phyloP scores from a whole-genome alignment of 2,888 invertebrate species.

The Polydrusus pterygomalis region DNA sequence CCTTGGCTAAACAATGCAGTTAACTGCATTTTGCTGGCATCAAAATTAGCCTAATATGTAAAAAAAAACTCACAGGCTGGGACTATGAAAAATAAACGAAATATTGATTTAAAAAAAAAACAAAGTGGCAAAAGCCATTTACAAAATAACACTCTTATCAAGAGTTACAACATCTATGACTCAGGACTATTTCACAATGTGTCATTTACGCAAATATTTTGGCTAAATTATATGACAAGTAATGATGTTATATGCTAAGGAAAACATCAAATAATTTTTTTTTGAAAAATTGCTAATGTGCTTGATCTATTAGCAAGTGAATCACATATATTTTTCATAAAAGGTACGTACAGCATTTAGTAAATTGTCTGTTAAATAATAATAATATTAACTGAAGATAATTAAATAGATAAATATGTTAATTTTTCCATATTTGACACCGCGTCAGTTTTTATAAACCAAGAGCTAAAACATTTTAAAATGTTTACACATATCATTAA shows the following conservation, averaged over 20 bases:
- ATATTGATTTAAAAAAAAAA: no score
- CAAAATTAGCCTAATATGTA: no score
- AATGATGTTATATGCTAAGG: constrained; percentile 11
- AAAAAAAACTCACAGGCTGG: no score
- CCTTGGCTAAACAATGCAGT: no score
- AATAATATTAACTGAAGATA: constrained; percentile 2
- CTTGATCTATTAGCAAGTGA: not conserved
- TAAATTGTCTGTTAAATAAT: constrained; percentile 2
- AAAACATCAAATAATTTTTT: not conserved
- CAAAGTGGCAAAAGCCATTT: no score
- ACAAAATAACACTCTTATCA: no score
- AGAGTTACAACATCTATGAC: no score
- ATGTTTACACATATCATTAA: constrained; percentile 11
- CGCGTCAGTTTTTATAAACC: constrained; percentile 20
- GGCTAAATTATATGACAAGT: constrained; percentile 5
- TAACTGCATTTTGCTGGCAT: no score
- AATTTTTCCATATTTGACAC: constrained; percentile 16
- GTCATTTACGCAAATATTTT: not conserved
- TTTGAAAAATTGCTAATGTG: constrained; percentile 12
- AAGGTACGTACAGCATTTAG: not conserved
- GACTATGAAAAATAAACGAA: no score
- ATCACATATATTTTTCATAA: constrained; percentile 6
- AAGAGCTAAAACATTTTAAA: constrained; percentile 19
- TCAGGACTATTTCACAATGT: not conserved
- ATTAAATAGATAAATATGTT: not conserved